Percentiles rank a stretch among this genome's conserved stretches.
These are phyloP conservation scores for Napeogenes sylphis DNA, from an alignment of 2,888 invertebrate species.

Conservation along the genomic window DNA sequence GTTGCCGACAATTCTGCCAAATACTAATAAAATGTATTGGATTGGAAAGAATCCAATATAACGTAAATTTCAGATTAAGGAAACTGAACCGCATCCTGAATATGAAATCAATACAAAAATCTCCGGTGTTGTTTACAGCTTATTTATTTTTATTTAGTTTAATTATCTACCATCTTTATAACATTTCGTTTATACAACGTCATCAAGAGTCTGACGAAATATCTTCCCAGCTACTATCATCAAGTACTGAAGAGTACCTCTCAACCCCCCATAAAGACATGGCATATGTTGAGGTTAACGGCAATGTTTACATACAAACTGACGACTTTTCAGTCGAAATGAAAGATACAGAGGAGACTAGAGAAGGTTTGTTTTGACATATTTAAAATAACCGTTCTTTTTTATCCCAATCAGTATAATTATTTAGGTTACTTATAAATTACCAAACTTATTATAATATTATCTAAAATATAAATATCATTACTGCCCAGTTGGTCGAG, in stretches of 20 bases:
- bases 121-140: slow-evolving; percentile 35
- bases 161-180: slow-evolving; percentile 45
- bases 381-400: background rate
- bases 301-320: slow-evolving; percentile 33
- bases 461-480: too few relatives aligned
- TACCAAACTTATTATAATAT: too few relatives aligned
- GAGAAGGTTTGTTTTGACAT: slow-evolving; percentile 36
- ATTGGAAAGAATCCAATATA: background rate
- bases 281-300: slow-evolving; percentile 45
- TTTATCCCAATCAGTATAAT: background rate
- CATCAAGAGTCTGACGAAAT: slow-evolving; percentile 15
- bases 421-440: too few relatives aligned
- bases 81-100: slow-evolving; percentile 42
- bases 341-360: slow-evolving; percentile 31
- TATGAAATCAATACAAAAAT: slow-evolving; percentile 47
- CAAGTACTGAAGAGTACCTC: slow-evolving; percentile 15
- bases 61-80: slow-evolving; percentile 46
- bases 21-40: too few relatives aligned
- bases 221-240: slow-evolving; percentile 7
- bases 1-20: too few relatives aligned
- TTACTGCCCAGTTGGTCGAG: too few relatives aligned
- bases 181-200: slow-evolving; percentile 25
- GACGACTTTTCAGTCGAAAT: slow-evolving; percentile 44
- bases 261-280: slow-evolving; percentile 46
- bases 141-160: slow-evolving; percentile 21